Evolutionary conservation across 1,140 invertebrate species (phyloP).

Genomic region (Drosophila grimshawi): DNA sequence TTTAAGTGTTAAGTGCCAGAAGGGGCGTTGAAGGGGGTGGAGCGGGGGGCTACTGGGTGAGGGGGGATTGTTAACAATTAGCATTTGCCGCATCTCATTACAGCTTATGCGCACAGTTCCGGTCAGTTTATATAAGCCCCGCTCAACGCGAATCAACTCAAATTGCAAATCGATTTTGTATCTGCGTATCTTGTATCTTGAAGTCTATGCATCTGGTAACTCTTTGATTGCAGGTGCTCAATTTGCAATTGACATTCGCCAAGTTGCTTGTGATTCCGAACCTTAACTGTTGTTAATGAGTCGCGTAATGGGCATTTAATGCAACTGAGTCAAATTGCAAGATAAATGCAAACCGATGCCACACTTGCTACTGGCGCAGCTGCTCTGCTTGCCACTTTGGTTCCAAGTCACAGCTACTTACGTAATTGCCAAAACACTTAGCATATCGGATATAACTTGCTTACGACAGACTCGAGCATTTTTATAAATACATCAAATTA

Average conservation of each 20-base stretch:
- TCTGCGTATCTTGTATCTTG: constrained; percentile 19
- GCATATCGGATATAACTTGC: constrained; percentile 12
- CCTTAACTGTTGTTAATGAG: constrained; percentile 40
- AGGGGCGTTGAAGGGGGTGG: not conserved
- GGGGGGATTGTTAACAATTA: constrained; percentile 31
- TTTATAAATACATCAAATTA: not conserved
- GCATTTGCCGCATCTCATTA: constrained; percentile 64
- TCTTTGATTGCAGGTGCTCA: constrained; percentile 16
- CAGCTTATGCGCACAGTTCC: constrained; percentile 73
- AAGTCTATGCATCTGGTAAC: constrained; percentile 4
- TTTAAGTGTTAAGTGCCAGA: constrained; percentile 45
- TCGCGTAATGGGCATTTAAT: not conserved
- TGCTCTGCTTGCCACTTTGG: constrained; percentile 1
- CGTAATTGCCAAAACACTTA: constrained; percentile 10
- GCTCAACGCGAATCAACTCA: not conserved
- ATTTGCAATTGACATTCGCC: constrained; percentile 29
- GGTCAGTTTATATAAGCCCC: constrained; percentile 40
- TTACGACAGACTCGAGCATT: not conserved
- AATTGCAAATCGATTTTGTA: constrained; percentile 42
- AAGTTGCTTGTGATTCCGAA: constrained; percentile 6
- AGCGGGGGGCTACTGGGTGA: constrained; percentile 23
- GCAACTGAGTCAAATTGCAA: constrained; percentile 13
- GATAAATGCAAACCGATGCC: constrained; percentile 19
- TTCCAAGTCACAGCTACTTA: not conserved
- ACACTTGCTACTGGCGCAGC: constrained; percentile 8